Evolutionary conservation across 2,113 vertebrate genomes (phyloP).

Genomic region (Hymenochirus boettgeri): DNA sequence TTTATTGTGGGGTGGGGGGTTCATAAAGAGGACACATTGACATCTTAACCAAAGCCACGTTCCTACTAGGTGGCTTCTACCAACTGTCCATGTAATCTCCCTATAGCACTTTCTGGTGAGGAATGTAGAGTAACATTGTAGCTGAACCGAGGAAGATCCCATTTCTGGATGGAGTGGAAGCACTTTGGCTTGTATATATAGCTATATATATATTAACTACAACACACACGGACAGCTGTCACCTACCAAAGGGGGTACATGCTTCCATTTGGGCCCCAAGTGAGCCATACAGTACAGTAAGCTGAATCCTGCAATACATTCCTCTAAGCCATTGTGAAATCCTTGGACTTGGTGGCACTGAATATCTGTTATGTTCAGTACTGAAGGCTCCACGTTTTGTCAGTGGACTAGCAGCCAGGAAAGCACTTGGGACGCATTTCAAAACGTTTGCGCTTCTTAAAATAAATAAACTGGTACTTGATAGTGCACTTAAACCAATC

Average conservation of each 20-base stretch:
- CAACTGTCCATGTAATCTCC: slow-evolving; percentile 34
- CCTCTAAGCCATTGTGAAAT: not conserved
- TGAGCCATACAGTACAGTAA: slow-evolving; percentile 2
- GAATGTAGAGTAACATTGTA: slow-evolving; percentile 39
- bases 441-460: slow-evolving; percentile 89
- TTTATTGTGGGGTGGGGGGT: too few species aligned
- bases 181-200: not conserved
- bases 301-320: not conserved
- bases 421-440: slow-evolving; percentile 86
- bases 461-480: slow-evolving; percentile 81
- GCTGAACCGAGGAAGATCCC: not conserved
- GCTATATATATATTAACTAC: not conserved
- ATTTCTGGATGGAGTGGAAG: not conserved
- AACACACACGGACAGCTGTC: too few species aligned
- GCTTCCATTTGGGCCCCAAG: not conserved
- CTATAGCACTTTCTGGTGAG: slow-evolving; percentile 51
- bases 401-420: not conserved
- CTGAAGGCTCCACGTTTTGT: not conserved
- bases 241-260: not conserved
- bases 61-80: not conserved
- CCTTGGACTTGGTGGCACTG: not conserved
- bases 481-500: slow-evolving; percentile 56
- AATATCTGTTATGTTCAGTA: not conserved
- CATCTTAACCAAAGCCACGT: too few species aligned
- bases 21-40: too few species aligned